These are phyloP conservation scores for Smutsia temminckii DNA, from an alignment of 2,797 vertebrate species.

Conservation along the genomic window DNA sequence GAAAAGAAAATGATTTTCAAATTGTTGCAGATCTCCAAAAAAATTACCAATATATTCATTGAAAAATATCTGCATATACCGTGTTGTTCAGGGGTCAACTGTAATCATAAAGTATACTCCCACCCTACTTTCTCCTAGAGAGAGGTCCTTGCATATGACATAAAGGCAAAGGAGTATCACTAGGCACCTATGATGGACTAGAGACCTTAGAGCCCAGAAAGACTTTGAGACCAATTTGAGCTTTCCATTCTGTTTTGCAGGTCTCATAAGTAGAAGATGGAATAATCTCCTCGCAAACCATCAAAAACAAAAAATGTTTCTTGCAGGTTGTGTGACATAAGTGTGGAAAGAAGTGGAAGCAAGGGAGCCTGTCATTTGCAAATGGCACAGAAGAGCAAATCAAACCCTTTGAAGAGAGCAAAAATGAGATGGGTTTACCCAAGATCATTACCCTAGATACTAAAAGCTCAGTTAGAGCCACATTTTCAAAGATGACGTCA, in stretches of 20 bases:
- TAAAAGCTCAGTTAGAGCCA: background rate
- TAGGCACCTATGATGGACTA: background rate
- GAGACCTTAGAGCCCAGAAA: background rate
- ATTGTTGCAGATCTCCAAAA: too few relatives aligned
- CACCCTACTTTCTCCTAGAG: background rate
- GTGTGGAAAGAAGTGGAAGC: background rate
- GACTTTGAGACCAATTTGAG: background rate
- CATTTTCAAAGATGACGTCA: background rate
- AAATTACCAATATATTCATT: too few relatives aligned
- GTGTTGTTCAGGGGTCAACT: too few relatives aligned
- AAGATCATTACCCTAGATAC: background rate
- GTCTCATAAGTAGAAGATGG: background rate
- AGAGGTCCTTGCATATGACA: background rate
- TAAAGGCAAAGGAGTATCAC: background rate
- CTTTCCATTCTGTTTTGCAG: background rate
- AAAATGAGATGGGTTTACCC: background rate
- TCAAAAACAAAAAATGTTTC: background rate
- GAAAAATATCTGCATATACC: too few relatives aligned
- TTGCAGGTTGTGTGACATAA: background rate
- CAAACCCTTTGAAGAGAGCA: background rate
- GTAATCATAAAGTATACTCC: background rate
- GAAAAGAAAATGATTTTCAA: too few relatives aligned
- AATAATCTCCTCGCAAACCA: background rate
- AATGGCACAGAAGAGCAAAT: background rate
- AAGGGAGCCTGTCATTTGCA: background rate